These are phyloP conservation scores for Bubo blakistoni DNA, from an alignment of 2,113 vertebrate genomes.

Conservation along the genomic window DNA sequence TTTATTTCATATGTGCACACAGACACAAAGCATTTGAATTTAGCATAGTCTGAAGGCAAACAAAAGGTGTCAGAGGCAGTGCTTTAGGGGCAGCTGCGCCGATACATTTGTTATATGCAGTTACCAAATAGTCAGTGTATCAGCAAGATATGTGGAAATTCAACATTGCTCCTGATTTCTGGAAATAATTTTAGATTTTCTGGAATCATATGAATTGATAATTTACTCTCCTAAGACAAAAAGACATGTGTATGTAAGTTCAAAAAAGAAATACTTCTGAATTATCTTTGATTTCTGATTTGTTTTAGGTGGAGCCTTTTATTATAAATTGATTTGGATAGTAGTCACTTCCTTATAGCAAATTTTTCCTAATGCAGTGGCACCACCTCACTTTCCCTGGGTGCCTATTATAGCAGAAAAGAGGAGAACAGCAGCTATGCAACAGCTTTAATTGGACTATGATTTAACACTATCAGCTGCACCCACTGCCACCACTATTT, in stretches of 20 bases:
- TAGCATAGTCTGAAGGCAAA: neutral
- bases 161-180: neutral
- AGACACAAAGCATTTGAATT: neutral
- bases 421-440: neutral
- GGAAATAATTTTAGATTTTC: neutral
- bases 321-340: neutral
- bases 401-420: neutral
- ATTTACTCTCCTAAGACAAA: neutral
- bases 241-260: accelerated
- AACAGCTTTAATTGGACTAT: neutral
- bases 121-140: neutral
- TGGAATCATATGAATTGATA: neutral
- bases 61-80: neutral
- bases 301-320: neutral
- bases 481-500: neutral
- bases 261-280: neutral
- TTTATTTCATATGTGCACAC: neutral
- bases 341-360: neutral
- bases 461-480: neutral
- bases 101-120: accelerated
- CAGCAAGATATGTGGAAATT: neutral
- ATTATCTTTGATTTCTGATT: neutral
- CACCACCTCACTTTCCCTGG: neutral
- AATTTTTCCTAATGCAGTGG: neutral
- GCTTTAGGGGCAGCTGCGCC: neutral